phyloP scores from a whole-genome alignment of 2,888 invertebrate species.

The Vandiemenella viatica region DNA sequence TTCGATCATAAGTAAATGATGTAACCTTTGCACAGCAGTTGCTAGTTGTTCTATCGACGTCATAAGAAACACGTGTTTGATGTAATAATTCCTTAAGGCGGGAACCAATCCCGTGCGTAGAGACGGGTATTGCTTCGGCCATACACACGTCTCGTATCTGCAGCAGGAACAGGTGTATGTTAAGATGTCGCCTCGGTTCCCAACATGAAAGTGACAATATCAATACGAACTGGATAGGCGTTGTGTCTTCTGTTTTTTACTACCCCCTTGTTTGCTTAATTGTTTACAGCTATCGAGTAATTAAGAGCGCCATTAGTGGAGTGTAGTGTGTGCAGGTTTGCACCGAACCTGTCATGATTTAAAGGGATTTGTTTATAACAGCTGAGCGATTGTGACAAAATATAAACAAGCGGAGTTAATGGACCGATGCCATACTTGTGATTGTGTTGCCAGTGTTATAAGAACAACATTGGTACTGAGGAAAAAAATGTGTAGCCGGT shows the following conservation, averaged over 20 bases:
- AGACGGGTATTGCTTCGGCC: constrained; percentile 6
- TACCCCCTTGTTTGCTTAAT: no score
- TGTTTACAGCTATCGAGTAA: no score
- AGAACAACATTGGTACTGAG: no score
- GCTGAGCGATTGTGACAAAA: neutral
- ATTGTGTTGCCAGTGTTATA: no score
- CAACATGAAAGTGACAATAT: neutral
- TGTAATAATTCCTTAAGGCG: constrained; percentile 6
- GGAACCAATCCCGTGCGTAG: constrained; percentile 10
- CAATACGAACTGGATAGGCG: no score
- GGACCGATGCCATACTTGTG: no score
- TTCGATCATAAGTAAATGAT: no score
- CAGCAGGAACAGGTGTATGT: constrained; percentile 5
- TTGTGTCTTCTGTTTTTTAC: no score
- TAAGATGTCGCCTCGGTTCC: neutral
- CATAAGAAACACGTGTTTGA: constrained; percentile 8
- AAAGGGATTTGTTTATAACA: constrained; percentile 1
- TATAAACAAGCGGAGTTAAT: no score
- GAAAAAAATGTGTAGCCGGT: neutral
- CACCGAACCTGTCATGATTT: neutral
- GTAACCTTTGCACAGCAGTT: no score
- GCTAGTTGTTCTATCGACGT: constrained; percentile 9
- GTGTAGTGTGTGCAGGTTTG: neutral
- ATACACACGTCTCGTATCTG: constrained; percentile 8
- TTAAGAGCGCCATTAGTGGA: no score